Conservation (phyloP, 2,888 invertebrate species). For the Eugnorisma glareosa region DNA sequence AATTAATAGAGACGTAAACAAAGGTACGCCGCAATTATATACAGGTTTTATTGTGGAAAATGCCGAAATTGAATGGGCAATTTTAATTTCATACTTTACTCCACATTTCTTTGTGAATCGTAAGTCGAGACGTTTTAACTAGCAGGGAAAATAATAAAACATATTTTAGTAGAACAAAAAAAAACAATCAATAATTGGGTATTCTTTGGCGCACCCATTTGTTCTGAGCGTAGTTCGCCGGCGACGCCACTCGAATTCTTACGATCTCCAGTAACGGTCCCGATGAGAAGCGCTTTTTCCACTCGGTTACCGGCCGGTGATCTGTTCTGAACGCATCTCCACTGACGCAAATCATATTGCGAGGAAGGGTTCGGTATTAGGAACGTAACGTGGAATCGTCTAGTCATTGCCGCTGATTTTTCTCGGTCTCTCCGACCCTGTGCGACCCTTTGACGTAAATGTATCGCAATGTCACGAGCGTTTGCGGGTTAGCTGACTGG, state of each 20-base stretch:
- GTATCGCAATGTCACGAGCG: constrained; percentile 71
- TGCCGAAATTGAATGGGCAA: not conserved
- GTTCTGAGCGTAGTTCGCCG: constrained; percentile 59
- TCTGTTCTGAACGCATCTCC: constrained; percentile 89
- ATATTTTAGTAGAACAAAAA: not conserved
- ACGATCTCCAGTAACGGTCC: constrained; percentile 79
- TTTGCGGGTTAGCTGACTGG: constrained; percentile 57
- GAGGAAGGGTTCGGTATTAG: constrained; percentile 88
- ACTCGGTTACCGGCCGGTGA: constrained; percentile 90
- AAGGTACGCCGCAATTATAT: constrained; percentile 66
- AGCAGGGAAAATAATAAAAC: not conserved
- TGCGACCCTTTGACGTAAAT: constrained; percentile 63
- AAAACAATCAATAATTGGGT: constrained; percentile 55
- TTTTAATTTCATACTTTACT: not conserved
- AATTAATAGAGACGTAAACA: constrained; percentile 75
- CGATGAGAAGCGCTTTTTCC: constrained; percentile 90
- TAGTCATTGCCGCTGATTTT: constrained; percentile 88
- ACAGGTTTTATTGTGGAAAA: constrained; percentile 30
- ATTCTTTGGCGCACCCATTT: constrained; percentile 50
- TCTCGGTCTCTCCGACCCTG: constrained; percentile 72
- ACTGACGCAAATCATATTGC: constrained; percentile 91
- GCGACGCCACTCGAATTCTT: constrained; percentile 80
- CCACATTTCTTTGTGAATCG: not conserved
- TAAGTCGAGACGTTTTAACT: not conserved
- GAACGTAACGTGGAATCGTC: constrained; percentile 81